These are phyloP conservation scores for Asobara japonica DNA, from an alignment of 1,140 invertebrate species.

Conservation along the genomic window DNA sequence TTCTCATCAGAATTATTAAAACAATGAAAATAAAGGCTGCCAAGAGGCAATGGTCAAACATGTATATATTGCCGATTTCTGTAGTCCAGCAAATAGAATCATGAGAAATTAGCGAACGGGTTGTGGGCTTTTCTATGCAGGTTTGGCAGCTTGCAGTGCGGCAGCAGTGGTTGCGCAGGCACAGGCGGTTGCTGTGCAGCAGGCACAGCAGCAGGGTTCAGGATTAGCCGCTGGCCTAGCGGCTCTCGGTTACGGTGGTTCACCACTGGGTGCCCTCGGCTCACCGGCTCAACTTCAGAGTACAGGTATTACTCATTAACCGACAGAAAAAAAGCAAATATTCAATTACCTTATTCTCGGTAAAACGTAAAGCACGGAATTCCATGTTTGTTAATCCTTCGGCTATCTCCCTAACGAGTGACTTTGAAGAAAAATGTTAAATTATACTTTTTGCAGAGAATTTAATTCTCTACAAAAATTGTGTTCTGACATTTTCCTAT, in stretches of 20 bases:
- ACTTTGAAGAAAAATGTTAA: too few relatives aligned
- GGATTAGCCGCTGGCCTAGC: conserved; percentile 64
- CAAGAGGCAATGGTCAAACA: background rate
- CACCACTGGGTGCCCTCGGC: conserved; percentile 63
- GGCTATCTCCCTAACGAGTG: background rate
- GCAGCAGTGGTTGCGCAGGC: conserved; percentile 64
- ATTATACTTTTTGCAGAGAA: too few relatives aligned
- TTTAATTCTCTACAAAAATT: too few relatives aligned
- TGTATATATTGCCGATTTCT: too few relatives aligned
- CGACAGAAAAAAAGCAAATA: background rate
- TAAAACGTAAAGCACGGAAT: background rate
- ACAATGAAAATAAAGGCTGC: too few relatives aligned
- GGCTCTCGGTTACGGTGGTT: conserved; percentile 64
- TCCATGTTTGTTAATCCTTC: background rate
- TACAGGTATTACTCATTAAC: conserved; percentile 55
- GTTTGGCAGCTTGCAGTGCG: conserved; percentile 65
- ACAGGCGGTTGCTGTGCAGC: conserved; percentile 64
- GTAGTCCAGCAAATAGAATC: conserved; percentile 29
- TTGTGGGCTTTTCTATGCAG: conserved; percentile 65
- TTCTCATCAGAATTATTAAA: too few relatives aligned
- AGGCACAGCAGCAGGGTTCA: conserved; percentile 64
- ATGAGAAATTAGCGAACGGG: conserved; percentile 50
- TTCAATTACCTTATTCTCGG: background rate
- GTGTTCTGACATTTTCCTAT: too few relatives aligned
- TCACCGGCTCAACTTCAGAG: conserved; percentile 65